These are phyloP conservation scores for Hormaphis cornu DNA, from an alignment of 1,140 invertebrate genomes.

Conservation along the genomic window DNA sequence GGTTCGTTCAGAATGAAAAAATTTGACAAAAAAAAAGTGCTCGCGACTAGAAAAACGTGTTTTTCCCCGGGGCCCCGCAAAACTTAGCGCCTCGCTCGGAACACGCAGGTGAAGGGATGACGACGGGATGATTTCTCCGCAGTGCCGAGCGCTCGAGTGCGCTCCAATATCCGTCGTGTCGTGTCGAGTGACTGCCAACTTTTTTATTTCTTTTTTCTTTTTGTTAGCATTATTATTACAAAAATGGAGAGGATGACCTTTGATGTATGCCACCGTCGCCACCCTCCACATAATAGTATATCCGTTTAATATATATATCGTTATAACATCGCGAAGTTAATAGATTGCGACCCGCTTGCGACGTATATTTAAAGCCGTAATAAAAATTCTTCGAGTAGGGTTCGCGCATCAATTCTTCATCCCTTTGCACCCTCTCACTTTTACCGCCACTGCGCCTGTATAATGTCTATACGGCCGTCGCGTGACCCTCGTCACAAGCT, in stretches of 20 bases:
- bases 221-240: too few relatives aligned
- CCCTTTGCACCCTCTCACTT: not conserved
- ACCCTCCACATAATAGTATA: not conserved
- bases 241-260: slow-evolving; percentile 22
- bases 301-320: not conserved
- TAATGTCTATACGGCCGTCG: too few relatives aligned
- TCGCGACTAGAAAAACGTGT: too few relatives aligned
- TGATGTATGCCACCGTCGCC: not conserved
- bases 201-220: too few relatives aligned
- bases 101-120: slow-evolving; percentile 6
- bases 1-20: too few relatives aligned
- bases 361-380: slow-evolving; percentile 27
- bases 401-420: not conserved
- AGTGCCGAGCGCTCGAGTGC: not conserved
- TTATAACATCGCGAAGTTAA: slow-evolving; percentile 13
- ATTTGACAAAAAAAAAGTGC: too few relatives aligned
- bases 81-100: too few relatives aligned
- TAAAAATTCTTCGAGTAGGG: slow-evolving; percentile 27
- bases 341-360: slow-evolving; percentile 20
- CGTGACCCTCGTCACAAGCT: not conserved
- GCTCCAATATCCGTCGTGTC: not conserved
- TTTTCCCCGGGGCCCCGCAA: too few relatives aligned
- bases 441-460: not conserved
- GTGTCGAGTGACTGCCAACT: not conserved
- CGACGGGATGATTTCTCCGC: not conserved